These are phyloP conservation scores for Potamilus streckersoni DNA, from an alignment of 1,140 invertebrate genomes.

Conservation along the genomic window DNA sequence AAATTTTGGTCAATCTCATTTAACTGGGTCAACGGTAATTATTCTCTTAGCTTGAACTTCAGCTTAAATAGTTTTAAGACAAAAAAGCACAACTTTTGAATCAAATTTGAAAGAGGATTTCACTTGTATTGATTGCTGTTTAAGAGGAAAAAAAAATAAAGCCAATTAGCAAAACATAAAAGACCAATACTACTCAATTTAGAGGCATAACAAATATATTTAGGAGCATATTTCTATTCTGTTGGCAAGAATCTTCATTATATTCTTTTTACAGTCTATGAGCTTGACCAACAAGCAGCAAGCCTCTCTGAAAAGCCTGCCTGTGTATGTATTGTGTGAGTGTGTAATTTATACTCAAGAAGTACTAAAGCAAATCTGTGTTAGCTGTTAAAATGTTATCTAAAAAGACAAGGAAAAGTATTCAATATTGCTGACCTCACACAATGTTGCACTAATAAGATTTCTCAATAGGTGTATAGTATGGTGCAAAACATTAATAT, in stretches of 20 bases:
- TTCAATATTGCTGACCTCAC: background rate
- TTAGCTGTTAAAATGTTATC: conserved; percentile 16
- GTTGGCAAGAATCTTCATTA: background rate
- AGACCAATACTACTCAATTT: background rate
- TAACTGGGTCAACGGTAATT: background rate
- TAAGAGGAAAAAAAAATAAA: background rate
- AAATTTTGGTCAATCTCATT: background rate
- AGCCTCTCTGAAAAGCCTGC: conserved; percentile 44
- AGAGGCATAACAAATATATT: background rate
- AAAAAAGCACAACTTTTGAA: background rate
- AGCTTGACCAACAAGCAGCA: conserved; percentile 35
- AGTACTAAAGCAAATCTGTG: conserved; percentile 40
- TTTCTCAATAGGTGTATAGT: background rate
- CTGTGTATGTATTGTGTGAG: conserved; percentile 27
- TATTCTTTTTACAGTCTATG: background rate
- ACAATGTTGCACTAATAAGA: conserved; percentile 1
- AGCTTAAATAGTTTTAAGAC: background rate
- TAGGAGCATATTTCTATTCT: background rate
- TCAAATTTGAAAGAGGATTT: background rate
- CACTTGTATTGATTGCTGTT: background rate
- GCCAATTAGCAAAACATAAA: background rate
- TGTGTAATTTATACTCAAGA: background rate
- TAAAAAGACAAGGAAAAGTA: background rate
- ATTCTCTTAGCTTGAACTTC: background rate
- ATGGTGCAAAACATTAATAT: conserved; percentile 7